A percentile compares a stretch with the other conserved stretches of the same genome.
These are phyloP conservation scores for Chelonus insularis DNA, from an alignment of 1,140 invertebrate species.

Conservation along the genomic window DNA sequence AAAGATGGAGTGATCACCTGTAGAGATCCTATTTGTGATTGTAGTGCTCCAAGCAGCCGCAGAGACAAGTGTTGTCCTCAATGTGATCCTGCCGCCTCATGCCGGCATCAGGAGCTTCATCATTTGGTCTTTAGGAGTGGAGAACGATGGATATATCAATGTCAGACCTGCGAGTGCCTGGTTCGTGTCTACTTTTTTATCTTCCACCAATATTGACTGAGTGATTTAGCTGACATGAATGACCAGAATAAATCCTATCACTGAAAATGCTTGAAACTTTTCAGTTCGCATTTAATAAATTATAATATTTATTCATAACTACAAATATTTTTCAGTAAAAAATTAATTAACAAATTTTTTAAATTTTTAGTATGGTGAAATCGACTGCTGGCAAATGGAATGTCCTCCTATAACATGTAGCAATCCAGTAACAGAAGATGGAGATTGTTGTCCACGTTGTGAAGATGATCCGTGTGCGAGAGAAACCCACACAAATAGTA, in stretches of 20 bases:
- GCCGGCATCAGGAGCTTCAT: constrained; percentile 76
- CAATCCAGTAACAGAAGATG: constrained; percentile 65
- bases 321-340: too few species aligned
- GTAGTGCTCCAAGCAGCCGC: constrained; percentile 60
- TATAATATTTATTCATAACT: too few species aligned
- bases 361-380: constrained; percentile 76
- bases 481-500: constrained; percentile 43
- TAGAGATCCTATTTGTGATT: constrained; percentile 66
- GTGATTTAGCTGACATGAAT: too few species aligned
- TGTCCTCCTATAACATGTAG: constrained; percentile 75
- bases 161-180: constrained; percentile 87
- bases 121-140: constrained; percentile 76
- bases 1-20: constrained; percentile 68
- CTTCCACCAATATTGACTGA: too few species aligned
- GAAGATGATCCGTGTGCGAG: constrained; percentile 65
- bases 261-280: too few species aligned
- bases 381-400: constrained; percentile 86
- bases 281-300: too few species aligned
- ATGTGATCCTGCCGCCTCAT: constrained; percentile 72
- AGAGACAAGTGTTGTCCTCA: constrained; percentile 76
- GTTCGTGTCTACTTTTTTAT: constrained; percentile 55
- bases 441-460: constrained; percentile 75
- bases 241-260: too few species aligned
- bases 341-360: background rate
- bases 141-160: constrained; percentile 86